A percentile compares a stretch with the other conserved stretches of the same genome.
phyloP scores from a whole-genome alignment of 2,888 invertebrate genomes.

The Chymomyza amoena region DNA sequence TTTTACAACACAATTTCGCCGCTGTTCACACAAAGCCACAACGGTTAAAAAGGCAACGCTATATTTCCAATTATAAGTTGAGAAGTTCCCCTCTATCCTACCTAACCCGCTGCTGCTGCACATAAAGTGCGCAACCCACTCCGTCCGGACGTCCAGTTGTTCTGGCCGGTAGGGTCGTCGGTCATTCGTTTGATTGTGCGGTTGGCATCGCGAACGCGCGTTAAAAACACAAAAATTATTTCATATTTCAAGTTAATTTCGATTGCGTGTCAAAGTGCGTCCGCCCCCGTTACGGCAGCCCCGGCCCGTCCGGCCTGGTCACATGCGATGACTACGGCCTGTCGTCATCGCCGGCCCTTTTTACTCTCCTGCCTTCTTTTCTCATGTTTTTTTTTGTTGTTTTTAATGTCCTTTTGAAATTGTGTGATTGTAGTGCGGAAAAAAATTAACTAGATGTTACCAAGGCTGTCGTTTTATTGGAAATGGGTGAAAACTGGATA shows the following conservation, averaged over 20 bases:
- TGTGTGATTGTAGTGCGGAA: conserved; percentile 63
- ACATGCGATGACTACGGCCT: conserved; percentile 39
- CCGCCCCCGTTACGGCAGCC: conserved; percentile 5
- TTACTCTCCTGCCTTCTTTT: conserved; percentile 4
- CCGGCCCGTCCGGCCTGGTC: conserved; percentile 12
- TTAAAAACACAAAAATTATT: conserved; percentile 71
- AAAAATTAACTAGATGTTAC: conserved; percentile 70
- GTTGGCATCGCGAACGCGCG: conserved; percentile 31
- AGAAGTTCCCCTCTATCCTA: conserved; percentile 46
- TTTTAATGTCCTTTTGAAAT: conserved; percentile 55
- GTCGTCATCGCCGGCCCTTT: conserved; percentile 32
- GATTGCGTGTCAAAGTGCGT: conserved; percentile 75
- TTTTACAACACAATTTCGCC: conserved; percentile 32
- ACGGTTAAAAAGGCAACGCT: conserved; percentile 31
- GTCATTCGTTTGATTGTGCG: conserved; percentile 19
- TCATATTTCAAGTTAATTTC: conserved; percentile 77
- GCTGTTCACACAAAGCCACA: conserved; percentile 25
- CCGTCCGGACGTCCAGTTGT: conserved; percentile 40
- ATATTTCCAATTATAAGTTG: conserved; percentile 72
- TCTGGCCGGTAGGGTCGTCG: conserved; percentile 37
- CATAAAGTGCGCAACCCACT: neutral
- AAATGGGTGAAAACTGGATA: neutral
- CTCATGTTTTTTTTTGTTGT: neutral
- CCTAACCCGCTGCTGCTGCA: neutral
- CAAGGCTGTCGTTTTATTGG: conserved; percentile 39